Evolutionary conservation across 2,113 vertebrate genomes (phyloP), one percentile per base, ranked within the genome.

Genomic region (Trinectes maculatus): DNA sequence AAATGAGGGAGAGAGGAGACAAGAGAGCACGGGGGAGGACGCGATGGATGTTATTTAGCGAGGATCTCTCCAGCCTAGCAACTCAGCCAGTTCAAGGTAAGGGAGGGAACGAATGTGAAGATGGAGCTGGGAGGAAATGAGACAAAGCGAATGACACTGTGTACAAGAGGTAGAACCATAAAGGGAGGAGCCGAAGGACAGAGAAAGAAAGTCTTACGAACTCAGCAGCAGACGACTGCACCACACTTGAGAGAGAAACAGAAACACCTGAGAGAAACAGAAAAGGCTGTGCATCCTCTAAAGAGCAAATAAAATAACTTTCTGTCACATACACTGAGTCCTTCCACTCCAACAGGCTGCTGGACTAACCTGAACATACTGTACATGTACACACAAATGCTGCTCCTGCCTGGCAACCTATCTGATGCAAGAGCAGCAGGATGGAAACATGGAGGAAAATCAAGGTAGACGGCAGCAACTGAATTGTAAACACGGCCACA

Each of bases 371-470:
- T 62, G 49, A 64, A 79, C 75, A 62, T 72, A 13, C 40, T 6
- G 18, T n/a, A 71, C 26, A 83, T 58, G 54, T 18, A 58, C 67
- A 66, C 62, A 62, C n/a, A n/a, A n/a, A n/a, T 56, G 47, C 44
- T 66, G 36, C 2, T 22, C 57, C 82, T 83, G 64, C 80, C 63
- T 84, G 83, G 83, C 77, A 84, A 91, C 82, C 72, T 51, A 46
- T 62, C 82, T 84, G 73, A 87, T 83, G 78, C 75, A 86, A 73
- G 56, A 58, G 55, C 73, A 66, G 71, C 64, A 66, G 74, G 48
- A 75, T 69, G 25, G 71, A 65, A 82, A 55, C 60, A 68, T 59
- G 60, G 57, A 60, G 7, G 34, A 69, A 67, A 71, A 46, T 33
- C 57, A n/a, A 62, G 43, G 68, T 55, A 44, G 59, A 71, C 65